Evolutionary conservation across 2,113 vertebrate species (phyloP).

Genomic region (Paedocypris sp.): DNA sequence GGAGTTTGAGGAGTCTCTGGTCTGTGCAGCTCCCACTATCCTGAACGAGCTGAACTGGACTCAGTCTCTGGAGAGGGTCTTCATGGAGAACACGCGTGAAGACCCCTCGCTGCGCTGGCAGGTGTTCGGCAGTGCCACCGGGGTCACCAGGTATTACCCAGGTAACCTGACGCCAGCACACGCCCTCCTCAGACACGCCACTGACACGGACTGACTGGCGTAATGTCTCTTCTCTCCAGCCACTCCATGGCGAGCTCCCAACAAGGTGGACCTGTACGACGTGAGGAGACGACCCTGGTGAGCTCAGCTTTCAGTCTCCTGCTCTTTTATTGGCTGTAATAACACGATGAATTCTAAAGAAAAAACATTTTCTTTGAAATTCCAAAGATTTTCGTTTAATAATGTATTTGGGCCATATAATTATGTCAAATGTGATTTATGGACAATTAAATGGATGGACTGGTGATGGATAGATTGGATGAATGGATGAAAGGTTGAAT

Average conservation of each 20-base stretch:
- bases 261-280: conserved; percentile 96
- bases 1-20: not conserved
- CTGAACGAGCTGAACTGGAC: conserved; percentile 97
- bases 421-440: too few species aligned
- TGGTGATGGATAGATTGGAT: too few species aligned
- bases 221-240: conserved; percentile 54
- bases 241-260: conserved; percentile 86
- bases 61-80: conserved; percentile 82
- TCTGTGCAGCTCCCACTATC: conserved; percentile 77
- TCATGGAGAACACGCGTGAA: conserved; percentile 82
- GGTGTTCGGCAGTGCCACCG: conserved; percentile 93
- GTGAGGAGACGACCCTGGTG: conserved; percentile 94
- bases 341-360: too few species aligned
- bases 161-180: too few species aligned
- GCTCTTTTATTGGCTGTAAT: too few species aligned
- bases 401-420: too few species aligned
- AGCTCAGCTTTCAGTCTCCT: conserved; percentile 47
- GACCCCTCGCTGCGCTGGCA: conserved; percentile 94
- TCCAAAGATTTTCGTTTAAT: too few species aligned
- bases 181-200: too few species aligned
- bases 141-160: conserved; percentile 92
- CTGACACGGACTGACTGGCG: too few species aligned
- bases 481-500: too few species aligned
- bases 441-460: too few species aligned
- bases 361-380: too few species aligned